These are phyloP conservation scores for Acanthosepion pharaonis DNA, from an alignment of 2,888 invertebrate species.

Conservation along the genomic window DNA sequence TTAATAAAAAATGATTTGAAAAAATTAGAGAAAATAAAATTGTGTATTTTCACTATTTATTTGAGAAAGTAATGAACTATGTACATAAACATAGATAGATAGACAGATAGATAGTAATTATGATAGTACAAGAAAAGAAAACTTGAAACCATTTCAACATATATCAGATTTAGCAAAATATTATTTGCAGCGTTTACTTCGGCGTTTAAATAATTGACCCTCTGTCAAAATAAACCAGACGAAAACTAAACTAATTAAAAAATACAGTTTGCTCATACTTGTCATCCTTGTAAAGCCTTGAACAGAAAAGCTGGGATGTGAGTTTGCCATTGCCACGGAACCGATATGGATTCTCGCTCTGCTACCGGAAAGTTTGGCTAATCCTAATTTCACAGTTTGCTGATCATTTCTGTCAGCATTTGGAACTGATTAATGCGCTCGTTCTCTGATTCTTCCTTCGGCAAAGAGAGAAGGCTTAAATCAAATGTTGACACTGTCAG, in stretches of 20 bases:
- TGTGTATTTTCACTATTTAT: too few relatives aligned
- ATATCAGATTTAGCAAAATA: too few relatives aligned
- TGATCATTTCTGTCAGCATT: background rate
- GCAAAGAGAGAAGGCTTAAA: background rate
- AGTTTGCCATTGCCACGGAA: background rate
- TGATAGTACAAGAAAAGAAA: too few relatives aligned
- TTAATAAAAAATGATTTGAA: too few relatives aligned
- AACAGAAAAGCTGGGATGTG: background rate
- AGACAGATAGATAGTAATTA: too few relatives aligned
- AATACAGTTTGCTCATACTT: background rate
- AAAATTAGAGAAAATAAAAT: too few relatives aligned
- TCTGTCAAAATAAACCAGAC: background rate
- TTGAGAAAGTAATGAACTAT: too few relatives aligned
- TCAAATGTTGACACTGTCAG: background rate
- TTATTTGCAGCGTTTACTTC: too few relatives aligned
- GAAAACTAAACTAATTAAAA: background rate
- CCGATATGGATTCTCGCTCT: background rate
- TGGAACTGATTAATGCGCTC: conserved; percentile 4
- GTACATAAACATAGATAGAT: too few relatives aligned
- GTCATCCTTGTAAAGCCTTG: background rate
- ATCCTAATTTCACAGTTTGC: conserved; percentile 20
- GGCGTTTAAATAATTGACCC: too few relatives aligned
- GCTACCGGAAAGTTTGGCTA: background rate
- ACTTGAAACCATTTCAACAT: too few relatives aligned
- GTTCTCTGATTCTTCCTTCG: background rate